Evolutionary conservation across 2,797 vertebrate genomes (phyloP).

Genomic region (Rhinogobio ventralis): DNA sequence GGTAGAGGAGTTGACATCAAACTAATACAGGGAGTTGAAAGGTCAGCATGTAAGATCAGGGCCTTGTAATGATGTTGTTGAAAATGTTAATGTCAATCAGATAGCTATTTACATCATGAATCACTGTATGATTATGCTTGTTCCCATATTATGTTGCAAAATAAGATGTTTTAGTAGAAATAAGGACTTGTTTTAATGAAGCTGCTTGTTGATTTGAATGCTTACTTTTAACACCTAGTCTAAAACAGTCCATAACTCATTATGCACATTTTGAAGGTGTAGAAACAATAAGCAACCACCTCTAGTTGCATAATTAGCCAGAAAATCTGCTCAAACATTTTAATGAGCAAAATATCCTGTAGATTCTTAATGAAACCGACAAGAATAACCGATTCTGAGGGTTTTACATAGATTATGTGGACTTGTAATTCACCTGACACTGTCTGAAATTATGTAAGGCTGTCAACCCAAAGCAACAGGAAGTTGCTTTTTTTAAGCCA

Average conservation of each 20-base stretch:
- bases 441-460: neutral
- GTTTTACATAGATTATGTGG: constrained; percentile 3
- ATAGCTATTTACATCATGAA: neutral
- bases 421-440: neutral
- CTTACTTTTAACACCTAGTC: constrained; percentile 9
- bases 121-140: neutral
- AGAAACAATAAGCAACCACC: neutral
- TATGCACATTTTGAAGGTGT: neutral
- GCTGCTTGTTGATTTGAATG: neutral
- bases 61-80: constrained; percentile 32
- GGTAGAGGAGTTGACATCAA: constrained; percentile 46
- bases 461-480: neutral
- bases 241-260: neutral
- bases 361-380: neutral
- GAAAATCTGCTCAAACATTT: neutral
- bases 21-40: constrained; percentile 9
- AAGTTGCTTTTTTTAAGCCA: neutral
- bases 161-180: constrained; percentile 2
- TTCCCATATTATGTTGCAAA: neutral
- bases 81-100: neutral
- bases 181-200: neutral
- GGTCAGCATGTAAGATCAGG: constrained; percentile 27
- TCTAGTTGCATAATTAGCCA: neutral
- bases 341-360: constrained; percentile 15
- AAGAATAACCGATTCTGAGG: constrained; percentile 2